Evolutionary conservation across 2,888 invertebrate genomes (phyloP).

Genomic region (Hydropsyche betteni): DNA sequence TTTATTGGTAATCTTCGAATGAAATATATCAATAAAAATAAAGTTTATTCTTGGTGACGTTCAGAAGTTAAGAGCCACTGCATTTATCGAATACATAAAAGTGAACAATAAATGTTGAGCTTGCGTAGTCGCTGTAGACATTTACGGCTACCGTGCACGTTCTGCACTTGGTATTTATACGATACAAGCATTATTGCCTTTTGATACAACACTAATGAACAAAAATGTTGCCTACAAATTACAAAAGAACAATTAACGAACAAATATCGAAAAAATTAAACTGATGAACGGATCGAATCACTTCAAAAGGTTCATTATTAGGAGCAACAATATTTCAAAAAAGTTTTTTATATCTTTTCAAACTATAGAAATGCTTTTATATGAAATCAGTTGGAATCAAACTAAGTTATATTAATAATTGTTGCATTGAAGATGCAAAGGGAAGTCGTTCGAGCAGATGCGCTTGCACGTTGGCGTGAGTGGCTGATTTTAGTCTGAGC

Average conservation of each 20-base stretch:
- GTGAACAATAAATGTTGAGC: slow-evolving; percentile 29
- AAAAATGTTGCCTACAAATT: slow-evolving; percentile 16
- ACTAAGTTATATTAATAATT: too few species aligned
- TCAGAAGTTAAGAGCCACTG: background rate
- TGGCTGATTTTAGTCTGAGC: slow-evolving; percentile 64
- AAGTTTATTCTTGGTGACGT: too few species aligned
- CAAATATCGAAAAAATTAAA: too few species aligned
- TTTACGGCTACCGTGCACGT: slow-evolving; percentile 37
- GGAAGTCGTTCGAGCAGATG: slow-evolving; percentile 4
- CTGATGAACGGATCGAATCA: too few species aligned
- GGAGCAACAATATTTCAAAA: background rate
- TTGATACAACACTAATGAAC: slow-evolving; percentile 38
- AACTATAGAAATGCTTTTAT: too few species aligned
- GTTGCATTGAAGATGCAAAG: too few species aligned
- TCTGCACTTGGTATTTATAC: slow-evolving; percentile 23
- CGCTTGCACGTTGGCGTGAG: slow-evolving; percentile 46
- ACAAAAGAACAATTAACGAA: too few species aligned
- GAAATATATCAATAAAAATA: too few species aligned
- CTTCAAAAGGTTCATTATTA: too few species aligned
- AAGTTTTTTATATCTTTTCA: too few species aligned
- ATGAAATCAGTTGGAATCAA: too few species aligned
- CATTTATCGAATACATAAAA: slow-evolving; percentile 17
- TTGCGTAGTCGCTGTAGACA: slow-evolving; percentile 19
- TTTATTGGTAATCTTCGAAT: too few species aligned
- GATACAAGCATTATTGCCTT: slow-evolving; percentile 9